Evolutionary conservation across 2,888 invertebrate species (phyloP), one percentile per base, ranked within the genome.

Genomic region (Ischnura elegans): DNA sequence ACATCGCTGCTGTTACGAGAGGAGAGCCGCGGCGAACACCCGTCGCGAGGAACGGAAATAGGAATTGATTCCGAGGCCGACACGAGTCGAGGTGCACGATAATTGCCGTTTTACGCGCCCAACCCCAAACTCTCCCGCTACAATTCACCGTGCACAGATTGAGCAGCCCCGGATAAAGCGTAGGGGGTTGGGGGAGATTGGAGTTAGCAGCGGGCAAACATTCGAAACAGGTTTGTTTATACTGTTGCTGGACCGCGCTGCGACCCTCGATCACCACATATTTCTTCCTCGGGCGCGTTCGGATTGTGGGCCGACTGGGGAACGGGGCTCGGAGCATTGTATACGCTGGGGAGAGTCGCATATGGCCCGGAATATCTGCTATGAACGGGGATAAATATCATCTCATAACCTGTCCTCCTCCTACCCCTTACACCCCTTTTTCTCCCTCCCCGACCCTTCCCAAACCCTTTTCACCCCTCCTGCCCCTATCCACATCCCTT

Each of bases 181-280:
- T 19, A 21, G 43, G 86, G 86, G 45, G 86, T 6, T 1, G 43
- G 46, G 45, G 43, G 85, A 43, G 85, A 29, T 8, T 13, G 43
- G 29, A 55, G 90, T 6, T 42, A 66, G 5, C 42, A 55, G 61
- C 55, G 19, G 61, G 90, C 90, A 61, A 55, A 36, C 25, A 90
- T 90, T 90, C 90, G 90, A 90, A 90, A 90, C 90, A 90, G 90
- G 66, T 90, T 90, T 90, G 90, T 90, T 90, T 90, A 90, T 90
- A 90, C 90, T 61, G 61, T 66, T 61, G 55, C 61, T 43, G 90
- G 90, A 90, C 90, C 90, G 55, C 51, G 55, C 51, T 55, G 87
- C 36, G 51, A 87, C 87, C 87, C 87, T 87, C 87, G 42, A 87
- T 87, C 90, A 66, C 43, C 90, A 66, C 90, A 90, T 90, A 90